Evolutionary conservation across 1,140 invertebrate genomes (phyloP).

Genomic region (Oncopodura yosiiana): DNA sequence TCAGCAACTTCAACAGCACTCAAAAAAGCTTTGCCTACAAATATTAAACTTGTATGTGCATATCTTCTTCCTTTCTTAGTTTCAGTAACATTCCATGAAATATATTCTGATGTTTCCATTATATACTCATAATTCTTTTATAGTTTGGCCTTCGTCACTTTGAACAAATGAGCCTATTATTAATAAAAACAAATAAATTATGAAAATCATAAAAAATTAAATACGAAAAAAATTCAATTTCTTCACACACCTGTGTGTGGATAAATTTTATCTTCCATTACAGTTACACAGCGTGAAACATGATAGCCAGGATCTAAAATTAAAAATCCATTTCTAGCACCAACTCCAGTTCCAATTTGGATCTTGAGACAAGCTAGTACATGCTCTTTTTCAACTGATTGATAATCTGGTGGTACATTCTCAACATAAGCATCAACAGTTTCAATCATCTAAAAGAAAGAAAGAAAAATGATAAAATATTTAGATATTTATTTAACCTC

Average conservation of each 20-base stretch:
- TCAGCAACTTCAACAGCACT: constrained; percentile 76
- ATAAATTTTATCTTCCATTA: constrained; percentile 71
- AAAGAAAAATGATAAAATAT: neutral
- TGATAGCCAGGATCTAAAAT: constrained; percentile 84
- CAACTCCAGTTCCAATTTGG: constrained; percentile 44
- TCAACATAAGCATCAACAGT: constrained; percentile 42
- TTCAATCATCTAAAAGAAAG: constrained; percentile 31
- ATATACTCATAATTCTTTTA: constrained; percentile 73
- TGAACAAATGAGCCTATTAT: constrained; percentile 66
- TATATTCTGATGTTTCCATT: constrained; percentile 55
- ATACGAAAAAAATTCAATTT: neutral
- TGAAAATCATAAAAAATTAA: neutral
- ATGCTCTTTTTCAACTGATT: constrained; percentile 67
- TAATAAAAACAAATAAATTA: neutral
- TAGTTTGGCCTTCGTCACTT: constrained; percentile 56
- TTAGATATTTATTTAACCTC: neutral
- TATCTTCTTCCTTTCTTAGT: constrained; percentile 26
- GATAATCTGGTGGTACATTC: constrained; percentile 37
- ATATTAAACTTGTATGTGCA: constrained; percentile 54
- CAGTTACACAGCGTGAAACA: constrained; percentile 68
- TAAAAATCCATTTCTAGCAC: constrained; percentile 54
- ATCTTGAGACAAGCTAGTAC: constrained; percentile 70
- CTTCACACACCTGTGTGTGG: constrained; percentile 65
- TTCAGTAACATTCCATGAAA: constrained; percentile 64
- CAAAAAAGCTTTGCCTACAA: constrained; percentile 62